Percentiles rank a stretch among this genome's conserved stretches.
These are phyloP conservation scores for Tolmerus cingulatus DNA, from an alignment of 2,888 invertebrate genomes.

Conservation along the genomic window DNA sequence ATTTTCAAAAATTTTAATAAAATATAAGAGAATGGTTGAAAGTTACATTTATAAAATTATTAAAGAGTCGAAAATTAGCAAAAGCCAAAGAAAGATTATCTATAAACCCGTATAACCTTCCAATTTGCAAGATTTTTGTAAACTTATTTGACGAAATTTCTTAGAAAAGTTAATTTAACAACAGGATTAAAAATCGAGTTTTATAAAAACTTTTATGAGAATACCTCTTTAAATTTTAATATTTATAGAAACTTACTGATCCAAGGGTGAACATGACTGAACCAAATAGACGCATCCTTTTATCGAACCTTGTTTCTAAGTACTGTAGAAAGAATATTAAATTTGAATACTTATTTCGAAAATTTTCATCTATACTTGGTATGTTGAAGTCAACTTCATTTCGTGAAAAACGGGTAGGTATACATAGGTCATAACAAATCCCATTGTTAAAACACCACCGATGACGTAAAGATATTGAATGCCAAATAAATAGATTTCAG, in stretches of 20 bases:
- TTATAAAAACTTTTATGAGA: too few relatives aligned
- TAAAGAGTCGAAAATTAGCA: too few relatives aligned
- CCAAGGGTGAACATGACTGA: constrained; percentile 71
- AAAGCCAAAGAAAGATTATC: too few relatives aligned
- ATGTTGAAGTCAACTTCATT: constrained; percentile 75
- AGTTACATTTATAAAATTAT: too few relatives aligned
- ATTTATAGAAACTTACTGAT: constrained; percentile 65
- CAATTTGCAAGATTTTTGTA: too few relatives aligned
- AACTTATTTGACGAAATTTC: too few relatives aligned
- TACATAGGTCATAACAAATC: constrained; percentile 68
- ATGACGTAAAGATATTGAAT: constrained; percentile 74
- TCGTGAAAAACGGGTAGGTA: constrained; percentile 78
- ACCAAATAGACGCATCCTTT: constrained; percentile 71
- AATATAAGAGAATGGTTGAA: too few relatives aligned
- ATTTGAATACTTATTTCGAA: neutral
- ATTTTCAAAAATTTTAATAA: too few relatives aligned
- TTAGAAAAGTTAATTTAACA: too few relatives aligned
- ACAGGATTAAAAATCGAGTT: too few relatives aligned
- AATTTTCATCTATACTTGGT: constrained; percentile 68
- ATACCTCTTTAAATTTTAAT: too few relatives aligned
- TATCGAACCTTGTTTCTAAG: constrained; percentile 72
- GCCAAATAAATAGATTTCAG: constrained; percentile 81
- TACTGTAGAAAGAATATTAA: constrained; percentile 64
- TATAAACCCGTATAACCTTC: too few relatives aligned
- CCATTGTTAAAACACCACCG: constrained; percentile 69